Evolutionary conservation across 2,888 invertebrate genomes (phyloP), one percentile per base, ranked within the genome.

Genomic region (Seira musarum): DNA sequence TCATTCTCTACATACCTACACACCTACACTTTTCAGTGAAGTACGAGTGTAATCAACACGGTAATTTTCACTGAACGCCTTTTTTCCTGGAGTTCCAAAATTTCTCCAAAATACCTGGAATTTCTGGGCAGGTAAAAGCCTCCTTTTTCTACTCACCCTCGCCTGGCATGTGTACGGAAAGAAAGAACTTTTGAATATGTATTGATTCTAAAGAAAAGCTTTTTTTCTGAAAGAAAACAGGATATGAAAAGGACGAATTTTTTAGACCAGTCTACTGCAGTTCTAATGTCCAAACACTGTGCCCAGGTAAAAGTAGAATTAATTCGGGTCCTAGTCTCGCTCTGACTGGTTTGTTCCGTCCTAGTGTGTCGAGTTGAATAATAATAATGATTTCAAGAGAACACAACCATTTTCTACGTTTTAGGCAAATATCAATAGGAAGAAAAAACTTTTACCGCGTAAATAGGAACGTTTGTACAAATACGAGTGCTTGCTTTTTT

Each of bases 21-120:
- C 13, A 40, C 13, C 6, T 40, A 40, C 6, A 40, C n/a, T 40
- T 8, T 40, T 40, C 40, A 40, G 5, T 40, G 40, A 40, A n/a
- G n/a, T n/a, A n/a, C n/a, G 40, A 53, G 21, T 66, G 78, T 78
- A 78, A 68, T 71, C 71, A 78, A 71, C 72, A 72, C 78, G 72
- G 67, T 78, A 78, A 78, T 78, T 78, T 78, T 78, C 67, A 63
- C 78, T 67, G 61, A 72, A 78, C 78, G 78, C 78, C 78, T 72
- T 78, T 78, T 70, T 68, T 78, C 61, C 67, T 15, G 49, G 65
- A 61, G 40, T 61, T 53, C 46, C 49, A 61, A 73, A 72, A 19
- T 63, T 64, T 60, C 15, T 6, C 53, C 53, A 65, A 73, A 67
- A 67, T 71, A 71, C 71, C 72, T 71, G 71, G 72, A 73, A 73